Evolutionary conservation across 2,797 vertebrate species (phyloP).

Genomic region (Cygnus olor): DNA sequence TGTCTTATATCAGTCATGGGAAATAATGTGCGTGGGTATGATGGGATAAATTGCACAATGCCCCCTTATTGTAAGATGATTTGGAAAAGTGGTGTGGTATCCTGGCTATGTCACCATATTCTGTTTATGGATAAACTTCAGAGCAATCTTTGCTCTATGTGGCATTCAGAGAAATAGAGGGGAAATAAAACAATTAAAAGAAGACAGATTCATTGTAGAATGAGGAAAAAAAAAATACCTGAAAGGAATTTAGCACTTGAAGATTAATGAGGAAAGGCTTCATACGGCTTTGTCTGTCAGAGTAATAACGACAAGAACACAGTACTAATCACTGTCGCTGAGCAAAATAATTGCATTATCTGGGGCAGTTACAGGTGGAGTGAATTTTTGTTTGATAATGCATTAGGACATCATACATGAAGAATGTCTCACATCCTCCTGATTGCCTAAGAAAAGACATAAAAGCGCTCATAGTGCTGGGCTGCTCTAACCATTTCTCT

Average conservation of each 20-base stretch:
- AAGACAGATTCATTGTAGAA: neutral
- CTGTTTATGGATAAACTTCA: neutral
- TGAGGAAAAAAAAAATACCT: neutral
- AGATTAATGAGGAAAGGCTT: neutral
- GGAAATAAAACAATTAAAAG: neutral
- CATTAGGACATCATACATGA: neutral
- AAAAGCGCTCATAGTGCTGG: neutral
- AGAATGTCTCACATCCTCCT: neutral
- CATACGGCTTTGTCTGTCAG: neutral
- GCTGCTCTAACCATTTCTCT: neutral
- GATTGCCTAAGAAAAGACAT: conserved; percentile 18
- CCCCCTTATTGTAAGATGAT: neutral
- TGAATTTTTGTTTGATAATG: neutral
- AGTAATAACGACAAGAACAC: neutral
- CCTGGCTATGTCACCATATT: neutral
- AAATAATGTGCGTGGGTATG: neutral
- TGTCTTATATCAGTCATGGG: neutral
- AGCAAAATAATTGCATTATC: neutral
- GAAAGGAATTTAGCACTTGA: neutral
- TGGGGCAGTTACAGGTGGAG: conserved; percentile 20
- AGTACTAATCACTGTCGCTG: neutral
- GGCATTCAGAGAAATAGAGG: neutral
- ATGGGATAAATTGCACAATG: neutral
- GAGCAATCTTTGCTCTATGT: neutral
- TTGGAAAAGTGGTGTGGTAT: neutral